These are phyloP conservation scores for Gastrophysa polygoni DNA, from an alignment of 2,888 invertebrate species.

Conservation along the genomic window DNA sequence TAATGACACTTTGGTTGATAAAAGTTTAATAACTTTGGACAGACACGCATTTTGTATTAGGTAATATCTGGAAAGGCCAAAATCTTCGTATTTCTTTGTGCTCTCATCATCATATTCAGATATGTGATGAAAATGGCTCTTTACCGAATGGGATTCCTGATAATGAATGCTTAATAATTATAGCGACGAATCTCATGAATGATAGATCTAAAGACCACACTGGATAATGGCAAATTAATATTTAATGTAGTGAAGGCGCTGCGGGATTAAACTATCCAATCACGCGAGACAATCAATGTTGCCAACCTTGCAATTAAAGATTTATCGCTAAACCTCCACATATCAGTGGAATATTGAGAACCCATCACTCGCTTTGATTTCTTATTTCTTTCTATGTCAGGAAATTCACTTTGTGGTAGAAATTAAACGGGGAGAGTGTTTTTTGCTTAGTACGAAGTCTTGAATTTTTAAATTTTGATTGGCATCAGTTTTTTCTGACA, in stretches of 20 bases:
- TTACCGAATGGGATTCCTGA: not conserved
- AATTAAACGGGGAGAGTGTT: not conserved
- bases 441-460: not conserved
- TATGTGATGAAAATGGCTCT: not conserved
- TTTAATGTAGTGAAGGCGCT: slow-evolving; percentile 44
- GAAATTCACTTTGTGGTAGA: not conserved
- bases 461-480: not conserved
- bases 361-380: slow-evolving; percentile 23
- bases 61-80: no score
- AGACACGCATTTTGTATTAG: no score
- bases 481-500: not conserved
- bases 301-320: slow-evolving; percentile 36
- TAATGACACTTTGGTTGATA: no score
- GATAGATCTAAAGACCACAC: slow-evolving; percentile 13
- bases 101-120: no score
- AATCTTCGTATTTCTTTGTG: no score
- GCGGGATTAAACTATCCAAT: slow-evolving; percentile 50
- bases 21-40: no score
- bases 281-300: slow-evolving; percentile 45
- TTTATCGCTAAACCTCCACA: slow-evolving; percentile 33
- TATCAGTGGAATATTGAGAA: slow-evolving; percentile 25
- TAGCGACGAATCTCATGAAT: not conserved
- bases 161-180: not conserved
- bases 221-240: slow-evolving; percentile 41
- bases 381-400: slow-evolving; percentile 9